Conservation (phyloP, 2,113 vertebrate genomes). For the Oriolus oriolus region DNA sequence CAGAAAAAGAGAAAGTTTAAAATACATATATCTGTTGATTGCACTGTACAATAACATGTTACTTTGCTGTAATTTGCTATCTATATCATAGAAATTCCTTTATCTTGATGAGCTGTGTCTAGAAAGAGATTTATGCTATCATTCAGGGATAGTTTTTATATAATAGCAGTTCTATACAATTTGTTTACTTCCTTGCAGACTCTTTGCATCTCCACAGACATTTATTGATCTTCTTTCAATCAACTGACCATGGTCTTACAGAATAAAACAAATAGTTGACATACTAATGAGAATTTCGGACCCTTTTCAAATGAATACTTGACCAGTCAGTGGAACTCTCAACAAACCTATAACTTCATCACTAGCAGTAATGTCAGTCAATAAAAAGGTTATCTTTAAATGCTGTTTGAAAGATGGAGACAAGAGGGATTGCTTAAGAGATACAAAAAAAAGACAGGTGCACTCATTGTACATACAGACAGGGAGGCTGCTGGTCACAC, state of each 20-base stretch:
- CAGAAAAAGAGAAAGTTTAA: neutral
- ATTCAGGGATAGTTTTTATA: neutral
- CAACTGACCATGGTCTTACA: neutral
- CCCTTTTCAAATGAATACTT: neutral
- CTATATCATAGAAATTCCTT: neutral
- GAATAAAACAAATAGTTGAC: neutral
- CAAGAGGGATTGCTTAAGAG: neutral
- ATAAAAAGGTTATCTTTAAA: constrained; percentile 20
- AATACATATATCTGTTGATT: neutral
- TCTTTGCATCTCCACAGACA: neutral
- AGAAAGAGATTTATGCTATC: neutral
- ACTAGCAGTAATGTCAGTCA: neutral
- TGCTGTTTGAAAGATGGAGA: neutral
- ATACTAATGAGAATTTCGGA: neutral
- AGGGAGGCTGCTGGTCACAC: neutral
- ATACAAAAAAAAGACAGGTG: neutral
- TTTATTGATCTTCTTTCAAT: constrained; percentile 35
- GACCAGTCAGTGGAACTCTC: neutral
- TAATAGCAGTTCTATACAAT: neutral
- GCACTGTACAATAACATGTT: neutral
- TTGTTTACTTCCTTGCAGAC: neutral
- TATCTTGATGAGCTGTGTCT: neutral
- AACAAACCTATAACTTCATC: neutral
- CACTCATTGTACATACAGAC: neutral
- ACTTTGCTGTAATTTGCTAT: neutral